Percentiles rank a stretch among this genome's conserved stretches.
Evolutionary conservation across 2,113 vertebrate species (phyloP).

Genomic region (Bucco capensis): DNA sequence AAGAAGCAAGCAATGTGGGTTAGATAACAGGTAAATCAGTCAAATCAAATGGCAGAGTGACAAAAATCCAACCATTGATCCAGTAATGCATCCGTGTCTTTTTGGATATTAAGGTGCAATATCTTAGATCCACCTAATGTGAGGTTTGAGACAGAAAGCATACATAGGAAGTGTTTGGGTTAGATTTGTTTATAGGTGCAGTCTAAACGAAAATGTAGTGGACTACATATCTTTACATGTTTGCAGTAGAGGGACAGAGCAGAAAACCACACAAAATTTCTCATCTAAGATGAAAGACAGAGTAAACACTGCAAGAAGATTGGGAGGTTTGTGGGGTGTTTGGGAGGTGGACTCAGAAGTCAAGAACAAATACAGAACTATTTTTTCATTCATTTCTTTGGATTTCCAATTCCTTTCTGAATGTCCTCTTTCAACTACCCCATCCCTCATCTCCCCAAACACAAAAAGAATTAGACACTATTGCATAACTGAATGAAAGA

Average conservation of each 20-base stretch:
- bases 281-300: not conserved
- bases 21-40: not conserved
- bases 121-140: not conserved
- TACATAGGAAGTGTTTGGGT: not conserved
- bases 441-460: too few species aligned
- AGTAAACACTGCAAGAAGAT: not conserved
- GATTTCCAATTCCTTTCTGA: not conserved
- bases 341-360: not conserved
- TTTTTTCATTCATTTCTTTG: not conserved
- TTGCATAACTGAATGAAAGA: not conserved
- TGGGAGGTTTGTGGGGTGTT: fast-evolving
- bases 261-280: not conserved
- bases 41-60: not conserved
- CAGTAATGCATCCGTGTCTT: not conserved
- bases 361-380: not conserved
- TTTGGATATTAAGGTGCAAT: fast-evolving
- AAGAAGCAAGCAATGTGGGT: not conserved
- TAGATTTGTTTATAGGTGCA: not conserved
- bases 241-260: not conserved
- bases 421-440: not conserved
- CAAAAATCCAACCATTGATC: not conserved
- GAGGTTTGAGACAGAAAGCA: not conserved
- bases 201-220: not conserved
- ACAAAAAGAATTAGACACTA: not conserved
- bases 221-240: not conserved